Conservation (phyloP, 92 coral and sea anemone species). For the Actinostola sp. region DNA sequence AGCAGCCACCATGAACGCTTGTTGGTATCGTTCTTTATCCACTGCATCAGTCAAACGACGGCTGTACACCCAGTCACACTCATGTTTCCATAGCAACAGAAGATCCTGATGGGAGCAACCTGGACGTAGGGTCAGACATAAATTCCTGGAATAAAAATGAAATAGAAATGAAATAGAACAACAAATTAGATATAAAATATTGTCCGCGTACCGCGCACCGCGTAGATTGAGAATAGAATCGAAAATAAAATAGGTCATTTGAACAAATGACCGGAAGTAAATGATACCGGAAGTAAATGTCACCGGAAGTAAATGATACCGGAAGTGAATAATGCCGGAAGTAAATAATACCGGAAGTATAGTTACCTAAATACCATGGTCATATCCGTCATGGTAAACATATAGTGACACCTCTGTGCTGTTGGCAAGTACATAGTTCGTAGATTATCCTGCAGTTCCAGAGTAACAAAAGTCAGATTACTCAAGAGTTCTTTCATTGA, state of each 20-base stretch:
- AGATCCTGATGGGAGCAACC: slow-evolving; percentile 89
- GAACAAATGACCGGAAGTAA: too few species aligned
- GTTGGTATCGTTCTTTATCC: slow-evolving; percentile 93
- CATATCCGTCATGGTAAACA: slow-evolving; percentile 97
- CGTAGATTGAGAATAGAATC: too few species aligned
- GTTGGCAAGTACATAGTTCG: slow-evolving; percentile 94
- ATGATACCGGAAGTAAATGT: too few species aligned
- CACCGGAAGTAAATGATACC: background rate
- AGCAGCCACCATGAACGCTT: slow-evolving; percentile 89
- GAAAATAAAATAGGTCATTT: too few species aligned
- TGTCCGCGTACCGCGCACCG: too few species aligned
- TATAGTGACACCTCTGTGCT: slow-evolving; percentile 96
- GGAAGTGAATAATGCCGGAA: too few species aligned
- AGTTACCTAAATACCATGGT: slow-evolving; percentile 98
- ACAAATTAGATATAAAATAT: background rate
- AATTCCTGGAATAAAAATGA: slow-evolving; percentile 62
- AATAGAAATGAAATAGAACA: background rate
- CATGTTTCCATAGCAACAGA: slow-evolving; percentile 97
- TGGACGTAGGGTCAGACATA: slow-evolving; percentile 92
- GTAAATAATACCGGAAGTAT: background rate
- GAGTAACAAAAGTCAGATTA: slow-evolving; percentile 72
- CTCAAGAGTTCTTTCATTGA: slow-evolving; percentile 80
- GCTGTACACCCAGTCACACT: slow-evolving; percentile 96
- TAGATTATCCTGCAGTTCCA: slow-evolving; percentile 88
- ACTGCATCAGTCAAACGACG: slow-evolving; percentile 95